Evolutionary conservation across 2,797 vertebrate species (phyloP).

Genomic region (Manis javanica): DNA sequence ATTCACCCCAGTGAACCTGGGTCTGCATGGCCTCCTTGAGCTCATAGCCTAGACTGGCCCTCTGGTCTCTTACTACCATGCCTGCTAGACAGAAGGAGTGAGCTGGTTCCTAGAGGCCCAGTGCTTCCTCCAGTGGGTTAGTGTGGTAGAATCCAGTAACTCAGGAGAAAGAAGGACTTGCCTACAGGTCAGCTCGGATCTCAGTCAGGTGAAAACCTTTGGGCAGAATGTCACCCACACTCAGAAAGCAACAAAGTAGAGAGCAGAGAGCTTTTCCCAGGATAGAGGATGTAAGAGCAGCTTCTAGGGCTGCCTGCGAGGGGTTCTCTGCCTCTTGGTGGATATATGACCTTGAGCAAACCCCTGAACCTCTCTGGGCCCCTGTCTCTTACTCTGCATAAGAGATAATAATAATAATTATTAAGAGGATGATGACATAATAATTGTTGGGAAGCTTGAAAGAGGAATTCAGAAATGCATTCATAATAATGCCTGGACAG

Average conservation of each 20-base stretch:
- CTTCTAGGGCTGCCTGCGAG: background rate
- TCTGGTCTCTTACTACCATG: background rate
- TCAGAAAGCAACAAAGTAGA: background rate
- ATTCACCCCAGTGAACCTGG: background rate
- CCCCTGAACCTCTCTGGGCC: background rate
- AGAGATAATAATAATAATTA: background rate
- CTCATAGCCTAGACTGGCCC: background rate
- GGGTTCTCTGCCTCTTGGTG: background rate
- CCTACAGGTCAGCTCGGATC: background rate
- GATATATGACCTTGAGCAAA: background rate
- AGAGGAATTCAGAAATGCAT: background rate
- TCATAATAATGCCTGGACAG: background rate
- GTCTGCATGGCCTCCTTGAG: background rate
- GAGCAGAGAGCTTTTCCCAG: background rate
- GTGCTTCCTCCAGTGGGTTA: background rate
- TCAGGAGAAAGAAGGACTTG: background rate
- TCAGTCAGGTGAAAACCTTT: background rate
- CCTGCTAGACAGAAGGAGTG: background rate
- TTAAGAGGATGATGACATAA: background rate
- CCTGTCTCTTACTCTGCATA: background rate
- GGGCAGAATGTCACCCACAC: background rate
- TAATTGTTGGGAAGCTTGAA: background rate
- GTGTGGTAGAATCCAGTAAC: background rate
- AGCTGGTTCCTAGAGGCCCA: background rate
- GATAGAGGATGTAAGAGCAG: background rate